Percentiles rank a stretch among this genome's conserved stretches.
Conservation (phyloP, 2,797 vertebrate species). For the Hafferia zeledoni region DNA sequence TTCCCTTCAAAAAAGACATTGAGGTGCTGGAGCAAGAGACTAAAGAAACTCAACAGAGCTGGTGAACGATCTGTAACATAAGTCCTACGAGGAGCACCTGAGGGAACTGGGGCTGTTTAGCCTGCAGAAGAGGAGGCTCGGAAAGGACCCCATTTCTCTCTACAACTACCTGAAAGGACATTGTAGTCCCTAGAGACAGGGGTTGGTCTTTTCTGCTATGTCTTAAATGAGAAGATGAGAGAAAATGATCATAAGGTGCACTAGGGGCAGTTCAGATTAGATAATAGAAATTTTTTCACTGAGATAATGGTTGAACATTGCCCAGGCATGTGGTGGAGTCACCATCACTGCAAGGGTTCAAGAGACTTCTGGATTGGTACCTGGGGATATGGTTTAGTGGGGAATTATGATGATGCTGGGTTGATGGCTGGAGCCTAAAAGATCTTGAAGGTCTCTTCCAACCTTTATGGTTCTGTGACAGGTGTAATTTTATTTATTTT, state of each 20-base stretch:
- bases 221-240: not conserved
- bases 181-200: not conserved
- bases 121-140: not conserved
- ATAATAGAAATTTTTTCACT: not conserved
- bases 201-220: not conserved
- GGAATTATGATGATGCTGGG: not conserved
- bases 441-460: not conserved
- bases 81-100: not conserved
- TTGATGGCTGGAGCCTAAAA: not conserved
- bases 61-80: not conserved
- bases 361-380: not conserved
- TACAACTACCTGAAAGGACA: not conserved
- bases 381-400: not conserved
- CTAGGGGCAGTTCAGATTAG: not conserved
- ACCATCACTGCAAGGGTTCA: not conserved
- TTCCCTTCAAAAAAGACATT: not conserved
- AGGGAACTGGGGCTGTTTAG: not conserved
- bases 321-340: not conserved
- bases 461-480: not conserved
- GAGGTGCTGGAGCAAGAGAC: not conserved
- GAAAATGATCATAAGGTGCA: accelerated
- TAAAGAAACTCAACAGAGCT: not conserved
- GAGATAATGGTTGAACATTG: not conserved
- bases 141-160: not conserved
- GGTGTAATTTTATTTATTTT: not conserved